phyloP scores from a whole-genome alignment of 2,797 vertebrate species.

The Gastrophryne carolinensis region DNA sequence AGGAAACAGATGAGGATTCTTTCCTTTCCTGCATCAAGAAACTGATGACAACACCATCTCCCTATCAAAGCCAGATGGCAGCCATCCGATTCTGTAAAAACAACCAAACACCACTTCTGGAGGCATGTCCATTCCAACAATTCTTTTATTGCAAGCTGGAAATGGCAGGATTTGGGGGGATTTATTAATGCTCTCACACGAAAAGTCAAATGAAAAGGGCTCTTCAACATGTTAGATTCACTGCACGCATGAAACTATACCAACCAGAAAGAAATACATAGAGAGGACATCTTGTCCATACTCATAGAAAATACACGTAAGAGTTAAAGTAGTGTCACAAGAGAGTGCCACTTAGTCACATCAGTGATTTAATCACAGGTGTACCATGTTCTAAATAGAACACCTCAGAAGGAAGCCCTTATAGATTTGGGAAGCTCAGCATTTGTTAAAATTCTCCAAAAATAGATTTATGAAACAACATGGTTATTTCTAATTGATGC shows the following conservation, averaged over 20 bases:
- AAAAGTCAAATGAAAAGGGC: conserved; percentile 34
- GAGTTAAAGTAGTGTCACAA: conserved; percentile 17
- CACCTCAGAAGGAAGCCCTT: not conserved
- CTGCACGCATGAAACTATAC: conserved; percentile 13
- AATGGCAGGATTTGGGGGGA: conserved; percentile 69
- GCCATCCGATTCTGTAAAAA: conserved; percentile 87
- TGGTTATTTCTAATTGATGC: too few species aligned
- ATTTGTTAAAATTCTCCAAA: too few species aligned
- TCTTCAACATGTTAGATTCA: conserved; percentile 28
- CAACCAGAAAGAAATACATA: conserved; percentile 3
- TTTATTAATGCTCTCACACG: conserved; percentile 56
- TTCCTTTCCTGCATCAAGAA: conserved; percentile 93
- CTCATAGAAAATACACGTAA: not conserved
- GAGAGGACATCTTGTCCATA: not conserved
- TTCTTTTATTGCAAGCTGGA: conserved; percentile 77
- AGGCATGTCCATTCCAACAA: conserved; percentile 80
- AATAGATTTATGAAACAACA: too few species aligned
- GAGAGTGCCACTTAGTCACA: conserved; percentile 1
- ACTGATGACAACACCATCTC: conserved; percentile 93
- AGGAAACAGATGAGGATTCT: conserved; percentile 98
- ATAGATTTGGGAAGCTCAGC: not conserved
- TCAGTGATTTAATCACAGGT: conserved; percentile 1
- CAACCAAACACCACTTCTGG: conserved; percentile 84
- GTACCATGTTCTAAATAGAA: not conserved
- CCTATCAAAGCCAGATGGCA: conserved; percentile 84